phyloP scores from a whole-genome alignment of 92 coral and sea anemone genomes.

The Bergia sp. region DNA sequence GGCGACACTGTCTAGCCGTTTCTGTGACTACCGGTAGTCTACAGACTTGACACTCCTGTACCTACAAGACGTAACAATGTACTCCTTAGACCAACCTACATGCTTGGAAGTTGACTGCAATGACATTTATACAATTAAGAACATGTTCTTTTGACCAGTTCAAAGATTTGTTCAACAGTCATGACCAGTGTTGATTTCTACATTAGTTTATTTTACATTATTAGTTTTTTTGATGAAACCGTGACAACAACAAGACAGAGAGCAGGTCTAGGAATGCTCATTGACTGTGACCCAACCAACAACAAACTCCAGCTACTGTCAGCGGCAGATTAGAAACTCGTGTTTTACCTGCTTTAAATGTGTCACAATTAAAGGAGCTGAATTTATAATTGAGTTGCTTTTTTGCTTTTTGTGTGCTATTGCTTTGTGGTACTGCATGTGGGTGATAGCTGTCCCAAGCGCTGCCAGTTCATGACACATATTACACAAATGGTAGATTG shows the following conservation, averaged over 20 bases:
- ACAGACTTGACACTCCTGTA: background rate
- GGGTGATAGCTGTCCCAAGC: conserved; percentile 45
- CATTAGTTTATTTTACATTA: background rate
- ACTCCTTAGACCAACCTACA: background rate
- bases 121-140: background rate
- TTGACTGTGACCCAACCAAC: background rate
- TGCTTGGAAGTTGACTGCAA: background rate
- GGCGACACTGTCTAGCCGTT: background rate
- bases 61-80: background rate
- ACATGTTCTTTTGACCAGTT: too few relatives aligned
- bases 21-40: background rate
- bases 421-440: conserved; percentile 44
- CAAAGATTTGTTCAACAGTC: background rate
- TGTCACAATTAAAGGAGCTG: background rate
- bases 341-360: background rate
- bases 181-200: background rate
- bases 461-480: conserved; percentile 39
- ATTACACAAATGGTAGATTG: conserved; percentile 50
- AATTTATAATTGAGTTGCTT: conserved; percentile 39
- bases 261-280: background rate
- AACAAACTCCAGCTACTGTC: background rate
- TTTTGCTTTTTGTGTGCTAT: conserved; percentile 42
- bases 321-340: background rate
- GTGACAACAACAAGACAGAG: background rate
- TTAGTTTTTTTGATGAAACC: too few relatives aligned